Evolutionary conservation across 2,888 invertebrate genomes (phyloP), one percentile per base, ranked within the genome.

Genomic region (Drosophila buzzatii): DNA sequence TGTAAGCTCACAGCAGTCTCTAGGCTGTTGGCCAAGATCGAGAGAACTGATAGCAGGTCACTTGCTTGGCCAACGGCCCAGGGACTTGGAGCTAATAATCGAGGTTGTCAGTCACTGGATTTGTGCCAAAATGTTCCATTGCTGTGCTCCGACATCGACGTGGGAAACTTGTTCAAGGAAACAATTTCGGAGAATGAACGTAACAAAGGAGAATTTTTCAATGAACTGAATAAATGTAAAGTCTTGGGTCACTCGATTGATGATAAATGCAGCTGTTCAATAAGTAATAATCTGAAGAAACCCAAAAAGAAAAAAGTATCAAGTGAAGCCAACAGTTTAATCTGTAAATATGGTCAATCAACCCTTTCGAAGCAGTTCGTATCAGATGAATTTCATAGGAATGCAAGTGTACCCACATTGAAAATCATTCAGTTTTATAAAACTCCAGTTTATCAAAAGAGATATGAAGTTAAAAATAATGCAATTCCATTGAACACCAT

Each of bases 21-120:
- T 10, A 37, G 23, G 7, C 31, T 69, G 18, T 42, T 73, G 56
- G 14, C 5, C 27, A 69, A 23, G 16, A 52, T 79, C 12, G 58
- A 41, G 23, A 62, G 62, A 52, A 47, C 55, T 9, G 64, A 73
- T 3, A 41, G 69, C 31, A 59, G 10, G 51, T 31, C 41, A 0
- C 59, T 73, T 3, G 73, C 69, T 42, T 76, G 76, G 76, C 76
- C 69, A 33, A 65, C 37, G 16, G 37, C 42, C 23, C 37, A 4
- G 33, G 4, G 42, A 33, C n/a, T 3, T 20, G 16, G n/a, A 3
- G 16, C n/a, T 7, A 35, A 20, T 20, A 4, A 14, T 39, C 51
- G 9, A 33, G 4, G 14, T 8, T 20, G 0, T 35, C 14, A 7
- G 33, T 2, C 14, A 4, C 8, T 35, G 8, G 51, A 14, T 10